These are phyloP conservation scores for Acanthosoma haemorrhoidale DNA, from an alignment of 2,888 invertebrate species.

Conservation along the genomic window DNA sequence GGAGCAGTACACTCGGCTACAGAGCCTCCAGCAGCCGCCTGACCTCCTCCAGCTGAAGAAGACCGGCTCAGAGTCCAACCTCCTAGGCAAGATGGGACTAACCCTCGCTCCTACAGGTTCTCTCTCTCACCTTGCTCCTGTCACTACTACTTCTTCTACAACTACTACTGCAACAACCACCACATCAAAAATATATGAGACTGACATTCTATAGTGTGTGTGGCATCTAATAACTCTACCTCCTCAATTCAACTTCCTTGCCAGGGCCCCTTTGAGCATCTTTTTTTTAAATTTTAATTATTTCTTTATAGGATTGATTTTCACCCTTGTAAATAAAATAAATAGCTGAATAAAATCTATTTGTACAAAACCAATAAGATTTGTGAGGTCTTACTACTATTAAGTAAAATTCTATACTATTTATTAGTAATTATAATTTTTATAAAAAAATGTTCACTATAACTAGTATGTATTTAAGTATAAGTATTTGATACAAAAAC, in stretches of 20 bases:
- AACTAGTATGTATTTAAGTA: too few species aligned
- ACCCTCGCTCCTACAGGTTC: slow-evolving; percentile 59
- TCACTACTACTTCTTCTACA: slow-evolving; percentile 33
- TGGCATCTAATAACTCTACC: slow-evolving; percentile 3
- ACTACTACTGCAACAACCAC: slow-evolving; percentile 44
- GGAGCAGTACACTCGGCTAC: slow-evolving; percentile 84
- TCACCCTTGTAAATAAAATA: neutral
- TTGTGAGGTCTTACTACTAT: too few species aligned
- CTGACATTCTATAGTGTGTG: slow-evolving; percentile 71
- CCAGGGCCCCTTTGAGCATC: slow-evolving; percentile 18
- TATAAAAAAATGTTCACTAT: too few species aligned
- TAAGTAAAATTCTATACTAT: too few species aligned
- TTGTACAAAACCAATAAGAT: too few species aligned
- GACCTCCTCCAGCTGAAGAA: slow-evolving; percentile 63
- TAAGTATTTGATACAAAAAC: too few species aligned
- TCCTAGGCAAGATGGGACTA: slow-evolving; percentile 75
- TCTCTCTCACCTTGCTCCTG: slow-evolving; percentile 56
- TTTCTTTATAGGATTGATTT: neutral
- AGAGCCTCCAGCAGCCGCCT: slow-evolving; percentile 73
- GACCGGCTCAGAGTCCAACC: slow-evolving; percentile 81
- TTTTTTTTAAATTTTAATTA: neutral
- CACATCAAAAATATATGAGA: slow-evolving; percentile 71
- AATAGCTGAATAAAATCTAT: too few species aligned
- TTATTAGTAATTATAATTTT: too few species aligned
- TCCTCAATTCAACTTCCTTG: neutral